Conservation (phyloP, 2,113 vertebrate species). For the Nanger granti region DNA sequence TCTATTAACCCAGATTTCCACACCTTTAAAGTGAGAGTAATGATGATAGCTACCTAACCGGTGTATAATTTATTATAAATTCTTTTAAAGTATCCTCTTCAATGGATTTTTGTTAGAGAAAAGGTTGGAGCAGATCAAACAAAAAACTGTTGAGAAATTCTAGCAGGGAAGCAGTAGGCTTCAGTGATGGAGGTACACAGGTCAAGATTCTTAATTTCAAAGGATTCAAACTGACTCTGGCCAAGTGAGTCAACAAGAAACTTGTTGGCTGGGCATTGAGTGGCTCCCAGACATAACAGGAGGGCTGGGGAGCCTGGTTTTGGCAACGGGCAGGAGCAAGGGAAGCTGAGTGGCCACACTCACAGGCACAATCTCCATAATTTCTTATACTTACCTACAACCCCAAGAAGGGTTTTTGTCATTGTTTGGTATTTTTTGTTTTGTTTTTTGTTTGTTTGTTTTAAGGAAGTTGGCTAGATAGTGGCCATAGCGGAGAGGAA, state of each 20-base stretch:
- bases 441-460: neutral
- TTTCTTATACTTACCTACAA: neutral
- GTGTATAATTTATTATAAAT: neutral
- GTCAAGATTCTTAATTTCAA: neutral
- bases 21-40: neutral
- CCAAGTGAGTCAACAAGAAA: neutral
- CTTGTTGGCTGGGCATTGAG: neutral
- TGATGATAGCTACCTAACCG: neutral
- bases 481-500: neutral
- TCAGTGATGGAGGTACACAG: neutral
- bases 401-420: neutral
- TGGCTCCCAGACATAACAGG: neutral
- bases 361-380: neutral
- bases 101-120: neutral
- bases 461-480: neutral
- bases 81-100: neutral
- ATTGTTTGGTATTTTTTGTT: neutral
- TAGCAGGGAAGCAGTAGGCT: neutral
- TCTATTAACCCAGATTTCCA: neutral
- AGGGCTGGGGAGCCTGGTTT: neutral
- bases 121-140: neutral
- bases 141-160: neutral
- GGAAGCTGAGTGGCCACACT: neutral
- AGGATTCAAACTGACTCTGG: neutral
- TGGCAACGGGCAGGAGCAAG: neutral